These are phyloP conservation scores for Urocynchramus pylzowi DNA, from an alignment of 2,113 vertebrate species.

Conservation along the genomic window DNA sequence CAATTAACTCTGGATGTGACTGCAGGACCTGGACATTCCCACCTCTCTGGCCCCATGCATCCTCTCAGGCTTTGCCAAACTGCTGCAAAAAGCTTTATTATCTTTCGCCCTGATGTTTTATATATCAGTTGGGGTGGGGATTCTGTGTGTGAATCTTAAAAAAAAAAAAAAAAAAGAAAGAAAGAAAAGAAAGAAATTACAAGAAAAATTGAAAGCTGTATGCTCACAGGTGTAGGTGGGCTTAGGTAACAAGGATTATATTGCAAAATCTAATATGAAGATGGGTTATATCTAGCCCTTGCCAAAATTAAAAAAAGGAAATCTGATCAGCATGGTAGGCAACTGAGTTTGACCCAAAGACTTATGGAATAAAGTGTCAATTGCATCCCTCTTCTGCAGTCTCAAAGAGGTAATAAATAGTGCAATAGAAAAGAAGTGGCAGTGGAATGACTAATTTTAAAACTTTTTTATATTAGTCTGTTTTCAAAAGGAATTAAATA, in stretches of 20 bases:
- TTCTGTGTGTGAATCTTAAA: background rate
- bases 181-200: background rate
- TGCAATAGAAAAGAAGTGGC: background rate
- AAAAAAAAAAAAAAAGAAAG: background rate
- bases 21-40: background rate
- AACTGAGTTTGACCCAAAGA: background rate
- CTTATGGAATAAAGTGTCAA: background rate
- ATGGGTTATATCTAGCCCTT: background rate
- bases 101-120: constrained; percentile 52
- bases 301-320: constrained; percentile 17
- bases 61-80: background rate
- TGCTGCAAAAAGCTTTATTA: constrained; percentile 11
- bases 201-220: background rate
- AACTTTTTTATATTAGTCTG: background rate
- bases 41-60: fast-evolving
- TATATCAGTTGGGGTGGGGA: background rate
- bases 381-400: constrained; percentile 10
- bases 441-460: constrained; percentile 1
- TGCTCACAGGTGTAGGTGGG: constrained; percentile 26
- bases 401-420: background rate
- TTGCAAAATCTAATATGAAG: constrained; percentile 33
- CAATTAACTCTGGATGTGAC: background rate
- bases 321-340: background rate
- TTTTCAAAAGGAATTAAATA: constrained; percentile 29
- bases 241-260: constrained; percentile 48